Conservation (phyloP, 2,797 vertebrate species). For the Enteromius treurensis region DNA sequence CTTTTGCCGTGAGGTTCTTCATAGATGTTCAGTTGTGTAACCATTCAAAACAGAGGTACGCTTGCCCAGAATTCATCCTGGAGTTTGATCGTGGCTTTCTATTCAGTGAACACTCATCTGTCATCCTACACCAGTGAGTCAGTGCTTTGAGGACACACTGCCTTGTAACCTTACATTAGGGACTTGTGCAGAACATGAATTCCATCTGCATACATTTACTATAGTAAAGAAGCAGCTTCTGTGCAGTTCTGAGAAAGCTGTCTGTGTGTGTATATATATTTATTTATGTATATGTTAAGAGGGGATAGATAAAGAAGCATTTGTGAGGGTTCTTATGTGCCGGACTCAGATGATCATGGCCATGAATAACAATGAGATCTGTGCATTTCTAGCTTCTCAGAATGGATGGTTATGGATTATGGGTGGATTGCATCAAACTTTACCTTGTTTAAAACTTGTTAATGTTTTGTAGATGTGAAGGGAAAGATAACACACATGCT, state of each 20-base stretch:
- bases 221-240: conserved; percentile 17
- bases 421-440: background rate
- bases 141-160: conserved; percentile 47
- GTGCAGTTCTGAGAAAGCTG: conserved; percentile 2
- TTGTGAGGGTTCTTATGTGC: background rate
- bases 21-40: conserved; percentile 49
- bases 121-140: conserved; percentile 57
- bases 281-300: conserved; percentile 1
- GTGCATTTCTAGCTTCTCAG: background rate
- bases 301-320: background rate
- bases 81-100: conserved; percentile 40
- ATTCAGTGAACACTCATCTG: conserved; percentile 46
- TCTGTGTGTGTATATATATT: background rate
- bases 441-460: background rate
- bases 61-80: conserved; percentile 42
- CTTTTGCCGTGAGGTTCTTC: conserved; percentile 25
- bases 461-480: background rate
- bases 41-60: conserved; percentile 12
- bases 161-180: conserved; percentile 39
- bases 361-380: background rate
- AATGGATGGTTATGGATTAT: background rate
- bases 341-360: background rate
- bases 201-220: conserved; percentile 50
- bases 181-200: conserved; percentile 46
- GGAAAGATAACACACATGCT: background rate